Conservation (phyloP, 1,140 invertebrate species). For the Drosophila guanche region DNA sequence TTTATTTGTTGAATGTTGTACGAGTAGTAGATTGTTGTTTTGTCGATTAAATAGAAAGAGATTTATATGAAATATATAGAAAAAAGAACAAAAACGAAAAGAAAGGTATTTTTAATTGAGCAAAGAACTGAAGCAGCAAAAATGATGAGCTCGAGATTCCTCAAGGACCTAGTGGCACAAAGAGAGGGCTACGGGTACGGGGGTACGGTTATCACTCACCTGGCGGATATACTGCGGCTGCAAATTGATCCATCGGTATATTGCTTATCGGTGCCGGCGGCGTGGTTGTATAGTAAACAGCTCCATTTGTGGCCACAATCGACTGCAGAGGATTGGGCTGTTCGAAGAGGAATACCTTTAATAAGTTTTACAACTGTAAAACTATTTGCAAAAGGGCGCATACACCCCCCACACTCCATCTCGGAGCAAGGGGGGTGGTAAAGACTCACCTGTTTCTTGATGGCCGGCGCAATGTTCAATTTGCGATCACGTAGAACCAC, state of each 20-base stretch:
- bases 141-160: constrained; percentile 22
- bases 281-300: constrained; percentile 83
- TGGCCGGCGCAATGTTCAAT: constrained; percentile 95
- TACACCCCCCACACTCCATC: too few relatives aligned
- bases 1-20: constrained; percentile 31
- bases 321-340: constrained; percentile 74
- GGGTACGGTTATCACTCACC: constrained; percentile 50
- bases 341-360: constrained; percentile 8
- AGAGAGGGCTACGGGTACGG: background rate
- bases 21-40: constrained; percentile 38
- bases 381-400: background rate
- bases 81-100: constrained; percentile 62
- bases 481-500: constrained; percentile 92
- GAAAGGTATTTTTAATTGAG: constrained; percentile 23
- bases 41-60: constrained; percentile 43
- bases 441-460: constrained; percentile 90
- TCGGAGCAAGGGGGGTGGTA: too few relatives aligned
- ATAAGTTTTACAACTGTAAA: background rate
- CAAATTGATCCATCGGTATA: constrained; percentile 84
- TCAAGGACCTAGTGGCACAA: constrained; percentile 1
- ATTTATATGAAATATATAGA: constrained; percentile 68
- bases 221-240: constrained; percentile 83
- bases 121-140: constrained; percentile 39
- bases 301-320: constrained; percentile 83
- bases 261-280: constrained; percentile 83